Evolutionary conservation across 2,797 vertebrate genomes (phyloP), one percentile per base, ranked within the genome.

Genomic region (Hydrophis major): DNA sequence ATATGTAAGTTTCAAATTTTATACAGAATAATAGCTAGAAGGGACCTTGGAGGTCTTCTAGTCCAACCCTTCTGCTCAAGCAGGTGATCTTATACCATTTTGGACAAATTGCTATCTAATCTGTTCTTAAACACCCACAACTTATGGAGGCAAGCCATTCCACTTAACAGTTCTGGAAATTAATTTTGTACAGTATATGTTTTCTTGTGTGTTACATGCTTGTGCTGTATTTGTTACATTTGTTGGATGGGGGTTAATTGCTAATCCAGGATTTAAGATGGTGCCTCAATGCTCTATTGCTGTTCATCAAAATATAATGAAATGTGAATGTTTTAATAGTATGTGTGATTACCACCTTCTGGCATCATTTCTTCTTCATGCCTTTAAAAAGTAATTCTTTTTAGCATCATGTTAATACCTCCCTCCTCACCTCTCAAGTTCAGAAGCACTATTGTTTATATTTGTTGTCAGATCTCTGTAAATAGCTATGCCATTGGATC

Each of bases 391-490:
- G 56, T 88, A 88, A 32, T 91, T 89, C 16, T 57, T 13, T 92
- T 91, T 93, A 86, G 90, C 56, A 14, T 22, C 18, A 0, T 4
- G 89, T 83, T 90, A 94, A 37, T 1, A 37, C 94, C 66, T 89
- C 56, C 57, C n/a, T 28, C 69, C 91, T 55, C 16, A 60, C 74
- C 92, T 89, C 74, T 92, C 89, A 89, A 27, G 94, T 94, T 93
- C 90, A 92, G 89, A 94, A 88, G 94, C 90, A 25, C 90, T 74
- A 18, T 94, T 95, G 94, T 96, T 94, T 91, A 92, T 89, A 42
- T 88, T 94, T 69, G 78, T 89, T 92, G 94, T 93, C 25, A 55
- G 94, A 93, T 90, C 89, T n/a, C 93, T 61, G 74, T 89, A 56
- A 47, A 83, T 92, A 92, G 92, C 90, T 78, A 90, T 92, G 95